Percentiles rank a stretch among this genome's conserved stretches.
Conservation (phyloP, 2,888 invertebrate genomes). For the Vanessa cardui region DNA sequence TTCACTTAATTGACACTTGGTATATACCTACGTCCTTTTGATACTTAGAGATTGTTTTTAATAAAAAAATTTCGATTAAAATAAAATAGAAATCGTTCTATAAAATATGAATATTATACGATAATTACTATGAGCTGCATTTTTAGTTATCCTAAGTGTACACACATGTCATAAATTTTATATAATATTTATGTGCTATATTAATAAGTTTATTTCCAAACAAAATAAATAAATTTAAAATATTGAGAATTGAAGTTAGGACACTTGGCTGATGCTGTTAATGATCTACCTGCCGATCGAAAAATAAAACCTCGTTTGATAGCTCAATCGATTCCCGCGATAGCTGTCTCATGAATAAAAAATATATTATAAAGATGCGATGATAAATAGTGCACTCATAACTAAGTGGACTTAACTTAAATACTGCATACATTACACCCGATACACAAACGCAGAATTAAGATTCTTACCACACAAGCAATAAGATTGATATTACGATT, state of each 20-base stretch:
- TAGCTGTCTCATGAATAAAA: slow-evolving; percentile 67
- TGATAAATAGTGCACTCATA: slow-evolving; percentile 45
- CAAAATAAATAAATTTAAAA: slow-evolving; percentile 1
- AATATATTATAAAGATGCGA: slow-evolving; percentile 55
- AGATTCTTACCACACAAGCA: not conserved
- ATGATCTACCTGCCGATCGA: slow-evolving; percentile 48
- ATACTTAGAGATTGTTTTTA: too few relatives aligned
- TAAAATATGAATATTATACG: too few relatives aligned
- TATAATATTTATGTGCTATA: too few relatives aligned
- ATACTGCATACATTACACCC: slow-evolving; percentile 7
- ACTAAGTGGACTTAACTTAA: slow-evolving; percentile 26
- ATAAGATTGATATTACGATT: slow-evolving; percentile 11
- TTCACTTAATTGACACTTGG: too few relatives aligned
- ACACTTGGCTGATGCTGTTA: slow-evolving; percentile 41
- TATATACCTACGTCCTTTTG: too few relatives aligned
- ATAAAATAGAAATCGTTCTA: too few relatives aligned
- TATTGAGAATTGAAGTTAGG: slow-evolving; percentile 40
- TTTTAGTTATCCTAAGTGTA: too few relatives aligned
- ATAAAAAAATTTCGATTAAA: too few relatives aligned
- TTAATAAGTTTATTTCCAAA: not conserved
- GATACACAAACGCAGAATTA: not conserved
- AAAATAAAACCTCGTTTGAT: slow-evolving; percentile 55
- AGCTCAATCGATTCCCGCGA: slow-evolving; percentile 61
- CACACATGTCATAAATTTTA: too few relatives aligned
- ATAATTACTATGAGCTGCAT: too few relatives aligned